A percentile compares a stretch with the other conserved stretches of the same genome.
phyloP scores from a whole-genome alignment of 2,113 vertebrate species.

The Crotalus tigris region DNA sequence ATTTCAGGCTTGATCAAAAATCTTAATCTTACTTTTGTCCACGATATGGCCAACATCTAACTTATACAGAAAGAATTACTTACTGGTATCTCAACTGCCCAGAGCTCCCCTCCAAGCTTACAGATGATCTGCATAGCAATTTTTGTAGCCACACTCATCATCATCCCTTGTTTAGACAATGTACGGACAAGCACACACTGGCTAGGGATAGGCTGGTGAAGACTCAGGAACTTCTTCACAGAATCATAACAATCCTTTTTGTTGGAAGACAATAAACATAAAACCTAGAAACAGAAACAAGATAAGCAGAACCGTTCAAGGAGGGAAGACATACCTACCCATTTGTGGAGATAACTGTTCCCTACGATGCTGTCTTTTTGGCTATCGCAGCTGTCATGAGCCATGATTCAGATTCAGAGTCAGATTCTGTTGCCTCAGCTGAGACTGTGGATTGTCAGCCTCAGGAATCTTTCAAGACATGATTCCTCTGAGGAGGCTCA shows the following conservation, averaged over 20 bases:
- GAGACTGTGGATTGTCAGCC: neutral
- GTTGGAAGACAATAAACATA: constrained; percentile 63
- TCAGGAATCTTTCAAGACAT: neutral
- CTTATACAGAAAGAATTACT: constrained; percentile 31
- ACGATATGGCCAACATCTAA: neutral
- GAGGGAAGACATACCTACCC: neutral
- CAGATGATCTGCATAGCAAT: constrained; percentile 66
- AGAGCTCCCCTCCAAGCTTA: constrained; percentile 66
- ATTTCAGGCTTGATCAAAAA: neutral
- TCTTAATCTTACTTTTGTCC: neutral
- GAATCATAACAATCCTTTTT: constrained; percentile 60
- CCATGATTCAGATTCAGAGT: neutral
- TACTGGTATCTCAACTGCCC: constrained; percentile 69
- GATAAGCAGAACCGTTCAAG: neutral
- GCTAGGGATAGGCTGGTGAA: constrained; percentile 56
- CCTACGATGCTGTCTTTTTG: neutral
- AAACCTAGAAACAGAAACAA: constrained; percentile 50
- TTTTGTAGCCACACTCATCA: constrained; percentile 60
- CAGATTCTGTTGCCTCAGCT: neutral
- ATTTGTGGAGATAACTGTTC: too few species aligned
- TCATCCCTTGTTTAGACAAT: constrained; percentile 50
- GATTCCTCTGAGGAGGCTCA: neutral
- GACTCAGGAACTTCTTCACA: constrained; percentile 64
- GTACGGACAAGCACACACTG: constrained; percentile 64
- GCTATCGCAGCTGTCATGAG: neutral